Conservation (phyloP, 2,113 vertebrate species). For the Heterotis niloticus region DNA sequence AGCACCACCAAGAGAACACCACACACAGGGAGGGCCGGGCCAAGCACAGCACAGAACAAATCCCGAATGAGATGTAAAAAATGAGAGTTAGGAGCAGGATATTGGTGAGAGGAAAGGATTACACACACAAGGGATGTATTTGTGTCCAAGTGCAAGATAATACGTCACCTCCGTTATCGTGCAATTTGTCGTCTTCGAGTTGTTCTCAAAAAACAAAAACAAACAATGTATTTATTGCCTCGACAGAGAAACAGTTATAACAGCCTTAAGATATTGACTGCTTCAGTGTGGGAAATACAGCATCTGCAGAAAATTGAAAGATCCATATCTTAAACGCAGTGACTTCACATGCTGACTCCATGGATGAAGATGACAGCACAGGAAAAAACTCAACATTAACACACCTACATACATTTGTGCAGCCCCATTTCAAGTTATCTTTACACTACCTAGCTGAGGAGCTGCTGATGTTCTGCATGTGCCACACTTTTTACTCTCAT, state of each 20-base stretch:
- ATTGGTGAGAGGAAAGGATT: conserved; percentile 22
- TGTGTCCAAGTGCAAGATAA: conserved; percentile 30
- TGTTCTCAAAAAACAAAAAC: conserved; percentile 62
- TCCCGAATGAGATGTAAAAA: conserved; percentile 30
- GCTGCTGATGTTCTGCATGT: neutral
- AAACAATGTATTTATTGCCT: conserved; percentile 53
- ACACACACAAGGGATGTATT: conserved; percentile 22
- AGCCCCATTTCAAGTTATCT: neutral
- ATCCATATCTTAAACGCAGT: neutral
- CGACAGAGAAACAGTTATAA: conserved; percentile 35
- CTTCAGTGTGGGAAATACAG: neutral
- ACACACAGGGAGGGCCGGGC: neutral
- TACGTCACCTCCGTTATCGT: conserved; percentile 72
- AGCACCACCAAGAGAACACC: neutral
- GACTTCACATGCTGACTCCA: neutral
- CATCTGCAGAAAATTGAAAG: neutral
- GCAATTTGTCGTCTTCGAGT: conserved; percentile 73
- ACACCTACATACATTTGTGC: neutral
- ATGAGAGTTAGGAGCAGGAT: conserved; percentile 25
- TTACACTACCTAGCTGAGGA: neutral
- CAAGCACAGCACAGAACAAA: neutral
- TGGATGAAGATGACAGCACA: neutral
- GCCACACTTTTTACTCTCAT: neutral
- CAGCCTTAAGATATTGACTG: conserved; percentile 5
- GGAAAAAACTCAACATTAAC: neutral